Conservation (phyloP, 1,140 invertebrate species). For the Linepithema humile region DNA sequence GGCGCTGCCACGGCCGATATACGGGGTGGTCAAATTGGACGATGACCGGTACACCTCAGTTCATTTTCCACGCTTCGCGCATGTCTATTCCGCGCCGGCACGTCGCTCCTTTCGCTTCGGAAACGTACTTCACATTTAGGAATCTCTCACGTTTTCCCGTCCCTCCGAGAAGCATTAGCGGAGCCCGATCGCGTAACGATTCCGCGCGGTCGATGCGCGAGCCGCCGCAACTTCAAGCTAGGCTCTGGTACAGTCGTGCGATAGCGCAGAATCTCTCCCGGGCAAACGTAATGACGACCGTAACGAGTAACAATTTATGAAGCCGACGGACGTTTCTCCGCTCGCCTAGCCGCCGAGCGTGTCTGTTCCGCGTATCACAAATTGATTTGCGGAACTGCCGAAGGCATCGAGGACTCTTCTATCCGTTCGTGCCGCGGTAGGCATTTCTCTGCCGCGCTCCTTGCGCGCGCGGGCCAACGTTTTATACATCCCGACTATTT, state of each 20-base stretch:
- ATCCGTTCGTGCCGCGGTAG: neutral
- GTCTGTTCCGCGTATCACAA: conserved; percentile 14
- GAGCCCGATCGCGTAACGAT: neutral
- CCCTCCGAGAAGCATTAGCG: neutral
- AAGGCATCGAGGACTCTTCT: conserved; percentile 42
- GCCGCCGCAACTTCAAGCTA: conserved; percentile 5
- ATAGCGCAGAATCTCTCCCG: conserved; percentile 25
- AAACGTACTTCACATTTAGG: conserved; percentile 19
- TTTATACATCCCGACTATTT: neutral
- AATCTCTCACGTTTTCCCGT: neutral
- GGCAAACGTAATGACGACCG: conserved; percentile 40
- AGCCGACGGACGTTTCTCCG: conserved; percentile 16
- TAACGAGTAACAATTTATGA: conserved; percentile 50
- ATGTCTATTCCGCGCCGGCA: neutral
- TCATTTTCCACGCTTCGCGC: conserved; percentile 3
- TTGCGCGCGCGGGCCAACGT: neutral
- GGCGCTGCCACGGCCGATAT: conserved; percentile 45
- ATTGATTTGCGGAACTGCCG: conserved; percentile 57
- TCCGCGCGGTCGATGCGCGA: conserved; percentile 2
- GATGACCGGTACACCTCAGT: neutral
- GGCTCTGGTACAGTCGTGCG: neutral
- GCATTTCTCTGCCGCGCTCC: conserved; percentile 13
- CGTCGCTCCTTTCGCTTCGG: neutral
- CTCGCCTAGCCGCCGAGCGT: conserved; percentile 5
- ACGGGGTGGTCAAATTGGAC: conserved; percentile 66